Conservation (phyloP, 2,888 invertebrate genomes). For the Parapristionchus giblindavisi region DNA sequence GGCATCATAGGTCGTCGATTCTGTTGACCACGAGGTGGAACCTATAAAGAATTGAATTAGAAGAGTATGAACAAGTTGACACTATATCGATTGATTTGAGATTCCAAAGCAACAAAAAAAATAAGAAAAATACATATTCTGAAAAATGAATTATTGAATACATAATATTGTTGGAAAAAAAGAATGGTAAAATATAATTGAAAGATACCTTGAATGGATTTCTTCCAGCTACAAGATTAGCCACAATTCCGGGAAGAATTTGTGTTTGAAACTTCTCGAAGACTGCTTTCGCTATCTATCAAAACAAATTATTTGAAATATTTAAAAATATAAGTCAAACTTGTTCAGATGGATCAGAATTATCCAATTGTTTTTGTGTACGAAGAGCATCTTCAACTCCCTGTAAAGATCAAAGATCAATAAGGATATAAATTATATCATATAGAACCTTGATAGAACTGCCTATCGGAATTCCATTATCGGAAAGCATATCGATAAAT, state of each 20-base stretch:
- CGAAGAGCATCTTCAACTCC: conserved; percentile 60
- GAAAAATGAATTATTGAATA: too few relatives aligned
- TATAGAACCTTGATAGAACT: conserved; percentile 41
- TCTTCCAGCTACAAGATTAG: conserved; percentile 60
- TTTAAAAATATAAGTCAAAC: conserved; percentile 40
- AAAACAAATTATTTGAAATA: conserved; percentile 13
- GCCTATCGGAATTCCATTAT: conserved; percentile 64
- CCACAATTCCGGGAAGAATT: conserved; percentile 63
- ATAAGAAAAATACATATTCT: not conserved
- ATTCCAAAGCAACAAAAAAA: not conserved
- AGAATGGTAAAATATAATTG: too few relatives aligned
- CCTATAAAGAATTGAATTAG: not conserved
- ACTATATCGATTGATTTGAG: not conserved
- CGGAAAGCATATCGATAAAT: conserved; percentile 63
- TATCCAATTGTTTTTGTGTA: conserved; percentile 61
- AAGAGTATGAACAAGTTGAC: too few relatives aligned
- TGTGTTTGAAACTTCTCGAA: conserved; percentile 66
- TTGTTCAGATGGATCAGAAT: conserved; percentile 59
- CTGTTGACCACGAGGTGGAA: not conserved
- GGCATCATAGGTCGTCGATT: conserved; percentile 16
- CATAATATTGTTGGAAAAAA: too few relatives aligned
- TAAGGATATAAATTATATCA: not conserved
- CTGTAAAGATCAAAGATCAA: not conserved
- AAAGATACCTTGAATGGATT: conserved; percentile 59
- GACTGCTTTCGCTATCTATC: conserved; percentile 64